These are phyloP conservation scores for Leptobrachium leishanense DNA, from an alignment of 2,113 vertebrate genomes.

Conservation along the genomic window DNA sequence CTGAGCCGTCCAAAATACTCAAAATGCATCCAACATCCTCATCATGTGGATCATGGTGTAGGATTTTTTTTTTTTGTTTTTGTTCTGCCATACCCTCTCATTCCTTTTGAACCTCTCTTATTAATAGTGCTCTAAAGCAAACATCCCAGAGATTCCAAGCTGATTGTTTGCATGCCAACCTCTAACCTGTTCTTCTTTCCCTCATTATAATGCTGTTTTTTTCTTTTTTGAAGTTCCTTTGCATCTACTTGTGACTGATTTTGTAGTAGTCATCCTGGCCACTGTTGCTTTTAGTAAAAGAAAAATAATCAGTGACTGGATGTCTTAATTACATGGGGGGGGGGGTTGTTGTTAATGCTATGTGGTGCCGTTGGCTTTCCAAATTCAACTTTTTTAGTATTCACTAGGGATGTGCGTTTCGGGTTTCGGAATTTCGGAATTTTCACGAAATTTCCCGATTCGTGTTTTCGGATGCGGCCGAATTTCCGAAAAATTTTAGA, in stretches of 20 bases:
- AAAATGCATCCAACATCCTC: constrained; percentile 42
- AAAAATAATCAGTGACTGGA: neutral
- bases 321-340: neutral
- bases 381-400: no score
- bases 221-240: neutral
- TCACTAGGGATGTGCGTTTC: no score
- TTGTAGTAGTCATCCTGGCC: neutral
- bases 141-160: constrained; percentile 24
- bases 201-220: neutral
- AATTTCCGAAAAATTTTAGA: no score
- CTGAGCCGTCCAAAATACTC: no score
- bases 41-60: constrained; percentile 34
- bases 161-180: constrained; percentile 2
- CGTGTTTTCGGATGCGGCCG: no score
- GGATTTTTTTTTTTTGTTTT: constrained; percentile 47
- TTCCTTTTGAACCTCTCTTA: constrained; percentile 49
- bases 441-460: no score
- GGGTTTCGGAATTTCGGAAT: no score
- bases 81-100: neutral
- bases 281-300: neutral
- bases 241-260: neutral
- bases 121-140: constrained; percentile 23
- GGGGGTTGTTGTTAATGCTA: no score
- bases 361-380: no score
- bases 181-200: neutral